Evolutionary conservation across 2,888 invertebrate species (phyloP).

Genomic region (Hypomecis atomaria): DNA sequence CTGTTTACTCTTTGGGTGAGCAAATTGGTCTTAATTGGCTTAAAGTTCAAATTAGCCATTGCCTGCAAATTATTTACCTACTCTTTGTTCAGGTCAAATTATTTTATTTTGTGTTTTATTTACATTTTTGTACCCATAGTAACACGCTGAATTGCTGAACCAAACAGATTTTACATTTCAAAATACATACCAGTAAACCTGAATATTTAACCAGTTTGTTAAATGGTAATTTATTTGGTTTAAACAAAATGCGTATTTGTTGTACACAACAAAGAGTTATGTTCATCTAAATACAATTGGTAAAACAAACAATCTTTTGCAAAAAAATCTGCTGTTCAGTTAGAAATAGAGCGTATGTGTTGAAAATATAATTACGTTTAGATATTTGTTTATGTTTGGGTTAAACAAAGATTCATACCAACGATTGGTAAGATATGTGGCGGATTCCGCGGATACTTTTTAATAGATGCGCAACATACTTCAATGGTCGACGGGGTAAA

Average conservation of each 20-base stretch:
- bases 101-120: too few relatives aligned
- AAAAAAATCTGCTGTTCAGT: slow-evolving; percentile 28
- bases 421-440: slow-evolving; percentile 4
- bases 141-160: too few relatives aligned
- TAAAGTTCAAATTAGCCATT: too few relatives aligned
- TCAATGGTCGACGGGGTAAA: not conserved
- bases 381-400: slow-evolving; percentile 13
- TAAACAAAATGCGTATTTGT: not conserved
- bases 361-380: slow-evolving; percentile 30
- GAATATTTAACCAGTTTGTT: too few relatives aligned
- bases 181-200: too few relatives aligned
- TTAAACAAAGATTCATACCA: slow-evolving; percentile 23
- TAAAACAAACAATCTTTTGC: slow-evolving; percentile 26
- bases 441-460: not conserved
- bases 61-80: too few relatives aligned
- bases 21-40: too few relatives aligned
- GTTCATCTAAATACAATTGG: slow-evolving; percentile 13
- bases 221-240: too few relatives aligned
- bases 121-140: too few relatives aligned
- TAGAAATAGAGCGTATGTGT: slow-evolving; percentile 24
- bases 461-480: slow-evolving; percentile 11
- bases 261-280: slow-evolving; percentile 13
- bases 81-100: too few relatives aligned
- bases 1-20: too few relatives aligned
- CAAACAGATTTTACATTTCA: too few relatives aligned